Percentiles rank a stretch among this genome's conserved stretches.
phyloP scores from a whole-genome alignment of 2,113 vertebrate genomes.

The Hyperopisus bebe region DNA sequence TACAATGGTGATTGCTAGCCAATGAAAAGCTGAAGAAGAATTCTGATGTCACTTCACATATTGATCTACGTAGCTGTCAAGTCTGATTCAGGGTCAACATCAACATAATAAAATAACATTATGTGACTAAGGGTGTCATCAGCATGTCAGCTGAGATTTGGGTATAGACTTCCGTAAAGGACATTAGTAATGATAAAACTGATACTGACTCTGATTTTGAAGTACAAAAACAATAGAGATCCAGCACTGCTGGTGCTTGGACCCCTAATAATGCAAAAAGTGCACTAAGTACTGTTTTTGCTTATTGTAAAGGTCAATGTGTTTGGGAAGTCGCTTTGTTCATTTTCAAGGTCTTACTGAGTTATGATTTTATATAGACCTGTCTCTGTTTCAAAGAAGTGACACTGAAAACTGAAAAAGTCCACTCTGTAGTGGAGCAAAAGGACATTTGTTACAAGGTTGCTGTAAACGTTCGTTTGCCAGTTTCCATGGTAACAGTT shows the following conservation, averaged over 20 bases:
- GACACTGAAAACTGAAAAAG: neutral
- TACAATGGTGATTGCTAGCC: neutral
- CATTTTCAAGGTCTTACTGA: neutral
- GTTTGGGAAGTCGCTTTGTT: neutral
- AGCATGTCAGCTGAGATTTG: neutral
- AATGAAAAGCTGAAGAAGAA: neutral
- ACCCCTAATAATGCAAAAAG: neutral
- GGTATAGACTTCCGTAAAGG: neutral
- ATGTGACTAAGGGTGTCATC: neutral
- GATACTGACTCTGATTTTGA: neutral
- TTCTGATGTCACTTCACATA: neutral
- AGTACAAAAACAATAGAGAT: neutral
- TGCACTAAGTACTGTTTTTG: neutral
- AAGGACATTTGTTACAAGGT: slow-evolving; percentile 9
- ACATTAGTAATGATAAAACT: neutral
- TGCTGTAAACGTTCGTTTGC: slow-evolving; percentile 43
- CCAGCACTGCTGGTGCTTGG: neutral
- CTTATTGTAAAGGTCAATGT: neutral
- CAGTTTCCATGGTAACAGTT: slow-evolving; percentile 58
- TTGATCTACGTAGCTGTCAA: neutral
- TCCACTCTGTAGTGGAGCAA: neutral
- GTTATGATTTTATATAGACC: neutral
- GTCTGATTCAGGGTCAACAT: neutral
- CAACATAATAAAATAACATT: neutral
- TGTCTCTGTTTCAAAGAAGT: neutral